A percentile compares a stretch with the other conserved stretches of the same genome.
These are phyloP conservation scores for Drosophila helvetica DNA, from an alignment of 2,888 invertebrate species.

Conservation along the genomic window DNA sequence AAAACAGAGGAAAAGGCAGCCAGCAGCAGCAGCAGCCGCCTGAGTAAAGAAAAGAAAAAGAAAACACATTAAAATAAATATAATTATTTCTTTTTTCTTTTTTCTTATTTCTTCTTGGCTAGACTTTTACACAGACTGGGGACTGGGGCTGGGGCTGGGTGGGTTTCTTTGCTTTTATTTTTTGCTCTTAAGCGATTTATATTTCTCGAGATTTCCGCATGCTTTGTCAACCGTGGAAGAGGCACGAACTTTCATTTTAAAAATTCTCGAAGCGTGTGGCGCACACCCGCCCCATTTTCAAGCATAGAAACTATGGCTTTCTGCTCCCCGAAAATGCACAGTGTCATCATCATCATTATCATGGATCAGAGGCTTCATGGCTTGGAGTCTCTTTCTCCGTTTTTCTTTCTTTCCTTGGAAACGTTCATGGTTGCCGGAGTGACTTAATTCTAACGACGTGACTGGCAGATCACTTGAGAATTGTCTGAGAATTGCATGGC, in stretches of 20 bases:
- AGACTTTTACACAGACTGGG: constrained; percentile 46
- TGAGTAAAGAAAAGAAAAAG: constrained; percentile 38
- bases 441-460: constrained; percentile 61
- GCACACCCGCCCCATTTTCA: constrained; percentile 34
- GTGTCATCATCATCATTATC: constrained; percentile 44
- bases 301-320: constrained; percentile 4
- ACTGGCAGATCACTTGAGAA: constrained; percentile 30
- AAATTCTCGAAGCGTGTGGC: constrained; percentile 65
- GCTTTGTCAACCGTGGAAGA: constrained; percentile 76
- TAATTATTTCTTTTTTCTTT: constrained; percentile 69
- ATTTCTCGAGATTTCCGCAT: constrained; percentile 72
- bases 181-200: constrained; percentile 44
- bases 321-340: constrained; percentile 18
- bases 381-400: neutral
- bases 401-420: constrained; percentile 42
- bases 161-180: constrained; percentile 28
- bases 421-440: constrained; percentile 58
- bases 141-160: neutral
- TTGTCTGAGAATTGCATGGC: constrained; percentile 47
- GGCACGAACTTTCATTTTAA: constrained; percentile 79
- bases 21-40: constrained; percentile 14
- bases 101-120: constrained; percentile 39
- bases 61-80: constrained; percentile 75
- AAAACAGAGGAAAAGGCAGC: constrained; percentile 37
- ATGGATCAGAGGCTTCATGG: constrained; percentile 6